A percentile compares a stretch with the other conserved stretches of the same genome.
phyloP scores from a whole-genome alignment of 2,888 invertebrate genomes.

The Leptopilina syphax region DNA sequence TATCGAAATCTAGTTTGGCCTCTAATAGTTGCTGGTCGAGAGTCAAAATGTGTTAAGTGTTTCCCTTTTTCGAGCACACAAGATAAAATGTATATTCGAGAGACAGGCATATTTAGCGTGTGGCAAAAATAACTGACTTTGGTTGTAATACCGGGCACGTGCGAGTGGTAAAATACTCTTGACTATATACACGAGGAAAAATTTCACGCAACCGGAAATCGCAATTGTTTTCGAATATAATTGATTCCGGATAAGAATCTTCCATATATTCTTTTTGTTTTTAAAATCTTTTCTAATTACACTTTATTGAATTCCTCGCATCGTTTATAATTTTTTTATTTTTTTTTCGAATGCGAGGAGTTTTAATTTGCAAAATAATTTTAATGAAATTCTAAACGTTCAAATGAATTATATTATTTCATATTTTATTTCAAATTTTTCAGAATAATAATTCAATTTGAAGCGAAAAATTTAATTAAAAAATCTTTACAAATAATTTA shows the following conservation, averaged over 20 bases:
- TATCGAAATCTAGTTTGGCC: neutral
- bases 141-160: constrained; percentile 14
- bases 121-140: constrained; percentile 30
- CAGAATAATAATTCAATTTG: too few relatives aligned
- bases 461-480: too few relatives aligned
- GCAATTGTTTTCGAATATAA: constrained; percentile 4
- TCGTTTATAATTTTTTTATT: too few relatives aligned
- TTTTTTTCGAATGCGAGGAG: too few relatives aligned
- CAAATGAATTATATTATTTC: too few relatives aligned
- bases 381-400: too few relatives aligned
- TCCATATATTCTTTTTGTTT: neutral
- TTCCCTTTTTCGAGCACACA: neutral
- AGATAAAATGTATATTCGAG: neutral
- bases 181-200: constrained; percentile 10
- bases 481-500: too few relatives aligned
- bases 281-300: neutral
- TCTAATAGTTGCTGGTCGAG: too few relatives aligned
- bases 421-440: too few relatives aligned
- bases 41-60: neutral
- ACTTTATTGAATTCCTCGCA: too few relatives aligned
- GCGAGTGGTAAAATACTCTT: neutral
- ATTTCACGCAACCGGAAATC: constrained; percentile 19
- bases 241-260: constrained; percentile 8
- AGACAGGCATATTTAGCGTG: constrained; percentile 4
- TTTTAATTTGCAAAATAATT: too few relatives aligned